Evolutionary conservation across 2,888 invertebrate genomes (phyloP).

Genomic region (Eupithecia tripunctaria): DNA sequence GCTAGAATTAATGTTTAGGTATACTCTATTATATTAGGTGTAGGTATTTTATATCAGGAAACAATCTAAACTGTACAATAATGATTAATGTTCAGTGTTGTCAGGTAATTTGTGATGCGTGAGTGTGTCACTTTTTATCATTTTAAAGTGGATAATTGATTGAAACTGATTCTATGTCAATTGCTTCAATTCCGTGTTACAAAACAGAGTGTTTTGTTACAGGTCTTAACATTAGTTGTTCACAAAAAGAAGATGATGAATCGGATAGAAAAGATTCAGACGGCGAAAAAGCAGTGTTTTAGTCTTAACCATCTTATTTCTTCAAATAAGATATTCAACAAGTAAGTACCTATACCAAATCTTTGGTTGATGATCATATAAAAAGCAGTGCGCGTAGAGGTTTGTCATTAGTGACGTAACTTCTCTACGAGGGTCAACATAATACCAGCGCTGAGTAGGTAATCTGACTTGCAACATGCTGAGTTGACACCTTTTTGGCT

Average conservation of each 20-base stretch:
- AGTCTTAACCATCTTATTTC: slow-evolving; percentile 74
- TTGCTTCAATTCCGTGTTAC: slow-evolving; percentile 20
- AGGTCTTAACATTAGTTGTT: slow-evolving; percentile 72
- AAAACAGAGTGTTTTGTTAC: slow-evolving; percentile 27
- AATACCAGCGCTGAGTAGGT: too few relatives aligned
- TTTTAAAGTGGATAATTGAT: slow-evolving; percentile 18
- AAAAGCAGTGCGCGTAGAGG: too few relatives aligned
- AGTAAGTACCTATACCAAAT: too few relatives aligned
- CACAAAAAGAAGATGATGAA: slow-evolving; percentile 73
- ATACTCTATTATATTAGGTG: too few relatives aligned
- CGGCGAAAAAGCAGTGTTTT: slow-evolving; percentile 72
- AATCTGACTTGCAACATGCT: too few relatives aligned
- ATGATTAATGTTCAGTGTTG: not conserved
- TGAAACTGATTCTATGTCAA: slow-evolving; percentile 23
- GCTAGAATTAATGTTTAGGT: too few relatives aligned
- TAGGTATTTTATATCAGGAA: not conserved
- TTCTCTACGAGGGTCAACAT: too few relatives aligned
- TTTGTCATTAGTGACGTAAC: too few relatives aligned
- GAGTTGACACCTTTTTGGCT: too few relatives aligned
- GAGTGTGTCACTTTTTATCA: not conserved
- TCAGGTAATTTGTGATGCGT: not conserved
- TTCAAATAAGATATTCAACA: slow-evolving; percentile 70
- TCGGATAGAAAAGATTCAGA: slow-evolving; percentile 68
- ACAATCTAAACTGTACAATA: not conserved
- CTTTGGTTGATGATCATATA: too few relatives aligned